phyloP scores from a whole-genome alignment of 92 coral and sea anemone genomes.

The Nematostella vectensis region DNA sequence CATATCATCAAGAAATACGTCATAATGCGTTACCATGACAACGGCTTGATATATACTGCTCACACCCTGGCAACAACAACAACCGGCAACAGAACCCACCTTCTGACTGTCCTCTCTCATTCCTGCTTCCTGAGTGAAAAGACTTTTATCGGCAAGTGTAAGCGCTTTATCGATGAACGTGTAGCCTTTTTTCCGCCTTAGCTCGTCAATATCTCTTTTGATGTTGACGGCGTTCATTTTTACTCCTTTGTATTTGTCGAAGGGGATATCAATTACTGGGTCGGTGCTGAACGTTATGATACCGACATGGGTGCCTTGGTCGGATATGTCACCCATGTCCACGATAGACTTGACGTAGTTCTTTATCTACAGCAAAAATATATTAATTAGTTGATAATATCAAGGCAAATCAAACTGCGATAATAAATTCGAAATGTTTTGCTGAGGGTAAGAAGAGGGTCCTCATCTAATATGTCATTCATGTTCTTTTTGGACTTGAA shows the following conservation, averaged over 20 bases:
- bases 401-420: neutral
- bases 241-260: conserved; percentile 23
- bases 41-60: no score
- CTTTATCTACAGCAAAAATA: neutral
- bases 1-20: no score
- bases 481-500: no score
- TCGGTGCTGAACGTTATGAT: conserved; percentile 12
- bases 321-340: conserved; percentile 23
- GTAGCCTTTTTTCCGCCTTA: neutral
- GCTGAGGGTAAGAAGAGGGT: no score
- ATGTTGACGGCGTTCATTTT: conserved; percentile 20
- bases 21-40: no score
- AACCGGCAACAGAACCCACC: neutral
- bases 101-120: conserved; percentile 12
- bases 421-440: no score
- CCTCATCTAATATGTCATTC: no score
- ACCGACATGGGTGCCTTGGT: conserved; percentile 23
- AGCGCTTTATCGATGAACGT: conserved; percentile 23
- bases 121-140: conserved; percentile 14
- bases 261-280: conserved; percentile 15
- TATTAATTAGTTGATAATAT: no score
- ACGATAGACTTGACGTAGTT: conserved; percentile 7
- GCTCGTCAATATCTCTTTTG: conserved; percentile 14
- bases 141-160: neutral
- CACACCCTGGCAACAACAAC: no score